Evolutionary conservation across 1,140 invertebrate genomes (phyloP).

Genomic region (Drosophila ficusphila): DNA sequence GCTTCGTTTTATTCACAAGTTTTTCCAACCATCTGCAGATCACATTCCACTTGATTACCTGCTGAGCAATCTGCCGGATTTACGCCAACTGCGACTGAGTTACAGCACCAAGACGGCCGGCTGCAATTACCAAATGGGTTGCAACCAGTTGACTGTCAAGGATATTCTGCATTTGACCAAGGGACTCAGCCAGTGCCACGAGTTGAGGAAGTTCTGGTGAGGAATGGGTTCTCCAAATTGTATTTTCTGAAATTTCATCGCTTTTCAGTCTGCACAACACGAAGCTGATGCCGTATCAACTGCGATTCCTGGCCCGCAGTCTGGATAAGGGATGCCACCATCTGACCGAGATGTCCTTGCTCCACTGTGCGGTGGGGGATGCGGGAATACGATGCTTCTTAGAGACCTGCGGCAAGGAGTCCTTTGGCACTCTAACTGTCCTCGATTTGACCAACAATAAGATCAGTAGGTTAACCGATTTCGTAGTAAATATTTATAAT

Average conservation of each 20-base stretch:
- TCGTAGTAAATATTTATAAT: not conserved
- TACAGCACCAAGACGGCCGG: slow-evolving; percentile 81
- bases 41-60: slow-evolving; percentile 84
- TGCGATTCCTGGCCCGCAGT: slow-evolving; percentile 69
- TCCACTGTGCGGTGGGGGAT: slow-evolving; percentile 80
- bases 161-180: slow-evolving; percentile 68
- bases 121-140: slow-evolving; percentile 78
- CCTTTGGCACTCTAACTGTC: slow-evolving; percentile 67
- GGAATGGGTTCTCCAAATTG: not conserved
- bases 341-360: slow-evolving; percentile 66
- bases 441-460: slow-evolving; percentile 83
- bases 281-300: slow-evolving; percentile 73
- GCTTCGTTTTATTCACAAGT: not conserved
- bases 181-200: slow-evolving; percentile 75
- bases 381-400: slow-evolving; percentile 77
- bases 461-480: slow-evolving; percentile 81
- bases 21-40: slow-evolving; percentile 52
- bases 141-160: slow-evolving; percentile 71
- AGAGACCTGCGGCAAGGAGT: slow-evolving; percentile 70
- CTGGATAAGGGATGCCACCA: slow-evolving; percentile 80
- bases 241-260: not conserved
- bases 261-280: slow-evolving; percentile 74
- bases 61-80: slow-evolving; percentile 81
- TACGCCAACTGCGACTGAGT: slow-evolving; percentile 77
- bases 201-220: slow-evolving; percentile 76